Evolutionary conservation across 2,888 invertebrate genomes (phyloP), one percentile per base, ranked within the genome.

Genomic region (Cantharis rufa): DNA sequence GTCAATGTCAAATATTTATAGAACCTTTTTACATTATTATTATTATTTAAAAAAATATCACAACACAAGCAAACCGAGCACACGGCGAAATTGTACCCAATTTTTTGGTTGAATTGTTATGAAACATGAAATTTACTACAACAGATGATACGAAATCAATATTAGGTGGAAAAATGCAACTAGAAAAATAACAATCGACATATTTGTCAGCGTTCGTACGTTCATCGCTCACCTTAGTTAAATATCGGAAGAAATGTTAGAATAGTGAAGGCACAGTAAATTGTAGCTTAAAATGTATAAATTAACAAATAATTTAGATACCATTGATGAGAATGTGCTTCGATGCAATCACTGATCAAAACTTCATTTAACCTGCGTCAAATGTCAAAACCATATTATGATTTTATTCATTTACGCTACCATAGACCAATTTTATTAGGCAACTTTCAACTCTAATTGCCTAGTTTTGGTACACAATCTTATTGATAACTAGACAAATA

Each of bases 221-320:
- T 77, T 78, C 75, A 77, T 73, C 74, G 83, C 87, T 87, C 85
- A 87, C 88, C 87, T 88, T 86, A 83, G 84, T 84, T 83, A 84
- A 85, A 86, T 83, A 84, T 85, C 86, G 84, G 80, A 82, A 81
- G 71, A 74, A 72, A 82, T 83, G 81, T 84, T 83, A 82, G 81
- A 79, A 79, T 82, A 82, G 77, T 77, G 76, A 86, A 87, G 86
- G 86, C 86, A 87, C 86, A 83, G 82, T 82, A 83, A 85, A 82
- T 84, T 80, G 82, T 84, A 82, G 81, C 82, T 79, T 81, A 82
- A 82, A 82, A 83, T 82, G 80, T 81, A 82, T 82, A 81, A 82
- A 82, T 21, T 84, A 85, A 87, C 86, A 84, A 86, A 85, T 84
- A 86, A 88, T 87, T 87, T 87, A 84, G 86, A 86, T 86, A 87